phyloP scores from a whole-genome alignment of 2,797 vertebrate species.

The Clarias fuscus region DNA sequence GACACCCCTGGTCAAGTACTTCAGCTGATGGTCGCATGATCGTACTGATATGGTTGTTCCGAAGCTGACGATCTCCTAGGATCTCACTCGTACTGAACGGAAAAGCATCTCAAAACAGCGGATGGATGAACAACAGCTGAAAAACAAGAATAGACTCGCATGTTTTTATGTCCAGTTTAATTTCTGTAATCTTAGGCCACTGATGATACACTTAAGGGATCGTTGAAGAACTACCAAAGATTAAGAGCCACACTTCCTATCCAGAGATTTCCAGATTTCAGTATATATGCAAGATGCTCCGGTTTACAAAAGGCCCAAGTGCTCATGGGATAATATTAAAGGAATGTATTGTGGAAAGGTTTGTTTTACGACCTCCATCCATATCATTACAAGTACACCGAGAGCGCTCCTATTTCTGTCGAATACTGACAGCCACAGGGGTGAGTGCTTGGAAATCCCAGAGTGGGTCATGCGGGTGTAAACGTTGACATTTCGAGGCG shows the following conservation, averaged over 20 bases:
- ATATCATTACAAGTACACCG: background rate
- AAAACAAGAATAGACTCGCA: background rate
- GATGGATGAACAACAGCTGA: background rate
- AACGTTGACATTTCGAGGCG: constrained; percentile 55
- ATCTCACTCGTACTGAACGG: background rate
- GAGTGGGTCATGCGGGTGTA: constrained; percentile 24
- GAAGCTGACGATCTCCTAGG: background rate
- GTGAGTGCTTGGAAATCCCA: constrained; percentile 6
- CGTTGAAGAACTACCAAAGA: background rate
- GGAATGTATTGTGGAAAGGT: constrained; percentile 6
- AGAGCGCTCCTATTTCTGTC: background rate
- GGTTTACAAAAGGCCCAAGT: background rate
- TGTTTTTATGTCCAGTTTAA: background rate
- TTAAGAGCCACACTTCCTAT: background rate
- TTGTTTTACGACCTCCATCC: constrained; percentile 15
- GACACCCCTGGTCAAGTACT: background rate
- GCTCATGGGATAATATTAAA: background rate
- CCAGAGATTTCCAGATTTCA: background rate
- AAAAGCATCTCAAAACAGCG: background rate
- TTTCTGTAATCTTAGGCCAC: background rate
- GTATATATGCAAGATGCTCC: background rate
- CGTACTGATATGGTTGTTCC: background rate
- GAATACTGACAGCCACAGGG: constrained; percentile 1
- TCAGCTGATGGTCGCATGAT: background rate
- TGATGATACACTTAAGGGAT: no score